Conservation (phyloP, 2,888 invertebrate genomes). For the Drosophila colorata region DNA sequence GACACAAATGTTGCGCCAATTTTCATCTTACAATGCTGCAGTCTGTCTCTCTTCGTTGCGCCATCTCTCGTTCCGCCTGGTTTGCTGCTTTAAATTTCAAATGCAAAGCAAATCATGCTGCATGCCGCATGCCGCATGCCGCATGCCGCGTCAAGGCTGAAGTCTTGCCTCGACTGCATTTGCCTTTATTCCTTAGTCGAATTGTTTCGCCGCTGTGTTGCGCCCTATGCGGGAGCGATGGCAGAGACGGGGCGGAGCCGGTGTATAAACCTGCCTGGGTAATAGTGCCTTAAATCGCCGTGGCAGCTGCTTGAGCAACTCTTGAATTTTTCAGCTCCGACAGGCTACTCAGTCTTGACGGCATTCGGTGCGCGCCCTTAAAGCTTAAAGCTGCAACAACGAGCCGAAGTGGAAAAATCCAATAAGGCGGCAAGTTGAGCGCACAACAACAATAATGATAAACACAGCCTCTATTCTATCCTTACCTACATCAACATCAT, state of each 20-base stretch:
- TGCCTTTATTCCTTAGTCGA: conserved; percentile 5
- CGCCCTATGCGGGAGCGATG: neutral
- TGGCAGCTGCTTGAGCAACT: conserved; percentile 17
- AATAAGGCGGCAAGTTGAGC: conserved; percentile 33
- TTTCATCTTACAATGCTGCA: conserved; percentile 35
- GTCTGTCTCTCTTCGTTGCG: conserved; percentile 13
- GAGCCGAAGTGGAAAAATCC: conserved; percentile 33
- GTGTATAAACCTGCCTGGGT: neutral
- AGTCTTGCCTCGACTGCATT: conserved; percentile 6
- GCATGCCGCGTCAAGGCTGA: conserved; percentile 21
- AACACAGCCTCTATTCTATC: conserved; percentile 47
- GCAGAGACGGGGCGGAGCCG: neutral
- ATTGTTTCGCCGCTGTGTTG: conserved; percentile 10
- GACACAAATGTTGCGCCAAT: conserved; percentile 60
- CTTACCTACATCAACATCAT: conserved; percentile 32
- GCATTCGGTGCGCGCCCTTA: conserved; percentile 23
- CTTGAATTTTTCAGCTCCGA: conserved; percentile 29
- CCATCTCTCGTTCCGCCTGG: neutral
- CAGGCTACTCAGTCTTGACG: conserved; percentile 21
- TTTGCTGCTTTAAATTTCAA: conserved; percentile 22
- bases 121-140: conserved; percentile 42
- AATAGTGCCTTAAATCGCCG: conserved; percentile 15
- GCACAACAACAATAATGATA: conserved; percentile 43
- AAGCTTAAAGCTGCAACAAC: conserved; percentile 36
- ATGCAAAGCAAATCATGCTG: conserved; percentile 54